A percentile compares a stretch with the other conserved stretches of the same genome.
Evolutionary conservation across 2,113 vertebrate genomes (phyloP).

Genomic region (Rhea pennata): DNA sequence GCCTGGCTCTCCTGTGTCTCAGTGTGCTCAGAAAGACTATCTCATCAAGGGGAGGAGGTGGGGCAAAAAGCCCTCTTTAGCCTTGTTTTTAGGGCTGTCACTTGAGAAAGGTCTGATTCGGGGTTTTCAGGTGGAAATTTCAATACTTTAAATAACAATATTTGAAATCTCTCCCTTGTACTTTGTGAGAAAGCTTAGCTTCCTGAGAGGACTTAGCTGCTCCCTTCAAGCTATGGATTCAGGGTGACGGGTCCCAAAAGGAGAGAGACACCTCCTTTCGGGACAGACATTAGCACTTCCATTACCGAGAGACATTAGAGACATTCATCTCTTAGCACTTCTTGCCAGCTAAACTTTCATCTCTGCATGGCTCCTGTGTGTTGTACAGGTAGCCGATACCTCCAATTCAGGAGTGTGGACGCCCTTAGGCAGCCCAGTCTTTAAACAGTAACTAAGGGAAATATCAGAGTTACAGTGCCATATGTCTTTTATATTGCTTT

Average conservation of each 20-base stretch:
- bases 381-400: not conserved
- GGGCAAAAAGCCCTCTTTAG: not conserved
- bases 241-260: rapidly evolving
- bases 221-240: not conserved
- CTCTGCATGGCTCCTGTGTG: not conserved
- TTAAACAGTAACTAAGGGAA: not conserved
- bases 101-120: not conserved
- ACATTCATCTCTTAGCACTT: not conserved
- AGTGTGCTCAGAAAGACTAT: not conserved
- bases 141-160: not conserved
- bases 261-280: not conserved
- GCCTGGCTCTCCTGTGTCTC: not conserved
- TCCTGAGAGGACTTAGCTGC: not conserved
- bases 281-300: not conserved
- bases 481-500: not conserved
- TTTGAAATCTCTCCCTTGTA: not conserved
- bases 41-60: not conserved
- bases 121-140: not conserved
- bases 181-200: not conserved
- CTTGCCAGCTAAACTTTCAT: not conserved
- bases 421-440: not conserved
- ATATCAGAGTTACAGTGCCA: not conserved
- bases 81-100: not conserved
- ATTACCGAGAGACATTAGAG: not conserved
- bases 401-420: not conserved